Evolutionary conservation across 1,140 invertebrate genomes (phyloP), one percentile per base, ranked within the genome.

Genomic region (Trichonephila clavata): DNA sequence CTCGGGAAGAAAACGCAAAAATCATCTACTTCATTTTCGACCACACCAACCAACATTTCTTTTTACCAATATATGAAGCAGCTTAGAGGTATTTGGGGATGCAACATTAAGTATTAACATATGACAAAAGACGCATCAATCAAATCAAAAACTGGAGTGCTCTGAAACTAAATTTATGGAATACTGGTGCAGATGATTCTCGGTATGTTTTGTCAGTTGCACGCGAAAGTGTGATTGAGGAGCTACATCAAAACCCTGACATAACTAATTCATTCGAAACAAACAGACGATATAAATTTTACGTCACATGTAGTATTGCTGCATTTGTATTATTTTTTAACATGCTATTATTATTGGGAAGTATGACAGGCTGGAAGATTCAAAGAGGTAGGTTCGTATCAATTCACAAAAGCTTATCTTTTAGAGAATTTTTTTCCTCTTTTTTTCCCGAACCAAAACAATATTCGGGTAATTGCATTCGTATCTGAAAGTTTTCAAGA

Each of bases 241-340:
- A 77, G 27, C 27, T 16, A 39, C 71, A 77, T 39, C 71, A 77
- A 39, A 77, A 18, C 16, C 32, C 71, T 20, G 27, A 39, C 71
- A 77, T 27, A 39, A 24, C 24, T 39, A 77, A 77, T 77, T 77
- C 68, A 77, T 77, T 77, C 24, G 27, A 77, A 77, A 77, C 24
- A 39, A 32, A 32, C 16, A 14, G 63, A 77, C 68, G 24, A 18
- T 32, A 27, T 18, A 77, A 77, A 39, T 32, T 77, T 77, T 77
- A 77, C 27, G 24, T 77, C 24, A 71, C 16, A 32, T 27, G n/a
- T 4, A 27, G 68, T 77, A 39, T 32, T 32, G 27, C 27, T 6
- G 71, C 1, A 39, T 8, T 61, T 77, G 18, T 39, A 39, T 77
- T 32, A 77, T 77, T 77, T 77, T 59, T 84, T 32, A 32, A 77